Base-by-base conservation (phyloP, 2,888 invertebrate genomes). In the Lottia gigantea region DNA sequence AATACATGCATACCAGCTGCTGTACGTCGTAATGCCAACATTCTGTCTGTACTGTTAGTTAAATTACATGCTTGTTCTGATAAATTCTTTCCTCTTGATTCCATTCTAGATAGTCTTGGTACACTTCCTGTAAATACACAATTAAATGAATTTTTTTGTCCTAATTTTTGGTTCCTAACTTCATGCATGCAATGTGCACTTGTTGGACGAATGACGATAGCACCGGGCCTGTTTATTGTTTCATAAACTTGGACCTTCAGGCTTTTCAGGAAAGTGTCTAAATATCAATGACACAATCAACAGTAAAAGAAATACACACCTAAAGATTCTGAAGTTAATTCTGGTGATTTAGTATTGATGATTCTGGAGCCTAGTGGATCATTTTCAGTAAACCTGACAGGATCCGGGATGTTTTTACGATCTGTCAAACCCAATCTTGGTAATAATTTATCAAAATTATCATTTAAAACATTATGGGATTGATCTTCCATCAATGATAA, bases 11-110 rank as follows among this genome's bases (percentile, higher is more conserved):
- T 88, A 1, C 91, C 90, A 62, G 87, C 85, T 0, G 91, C 90
- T 19, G 91, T 88, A 76, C 91, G 89, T 65, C 90, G 89, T 55
- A 92, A 82, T 0, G 91, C 91, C 62, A 89, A 77, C 31, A 91
- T 89, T 72, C 92, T 83, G 77, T n/a, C 91, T 64, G 88, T 83
- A 1, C 90, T 88, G 4, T 88, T 88, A 46, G 83, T 87, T 23
- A 92, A 85, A 15, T 85, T 75, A 46, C 89, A 84, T 0, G 91
- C 91, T 84, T 92, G 92, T 71, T 90, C 90, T 1, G 91, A 91
- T 12, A 91, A 84, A 55, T 86, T 84, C 70, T 87, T 88, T 47
- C 73, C 77, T 31, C 76, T 78, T 19, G 68, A 68, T 12, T 82
- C 81, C 40, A 71, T 62, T 62, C 73, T 75, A 55, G 62, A 64